These are phyloP conservation scores for Phaonia tiefii DNA, from an alignment of 2,888 invertebrate genomes.

Conservation along the genomic window DNA sequence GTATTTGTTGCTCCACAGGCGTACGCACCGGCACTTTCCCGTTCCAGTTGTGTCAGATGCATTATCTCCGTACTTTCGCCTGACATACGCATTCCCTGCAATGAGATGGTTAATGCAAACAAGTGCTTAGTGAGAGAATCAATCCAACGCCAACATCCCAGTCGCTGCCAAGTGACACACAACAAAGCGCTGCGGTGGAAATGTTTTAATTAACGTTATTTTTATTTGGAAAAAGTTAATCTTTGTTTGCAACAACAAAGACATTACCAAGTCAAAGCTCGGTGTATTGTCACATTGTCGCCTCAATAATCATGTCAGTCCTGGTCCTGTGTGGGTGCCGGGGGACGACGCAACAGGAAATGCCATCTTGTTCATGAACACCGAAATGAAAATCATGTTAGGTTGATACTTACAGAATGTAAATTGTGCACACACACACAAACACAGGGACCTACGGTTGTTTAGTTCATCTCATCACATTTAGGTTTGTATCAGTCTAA, in stretches of 20 bases:
- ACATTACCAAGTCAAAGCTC: conserved; percentile 59
- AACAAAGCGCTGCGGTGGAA: conserved; percentile 27
- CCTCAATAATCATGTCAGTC: no score
- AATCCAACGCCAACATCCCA: not conserved
- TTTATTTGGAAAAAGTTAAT: conserved; percentile 45
- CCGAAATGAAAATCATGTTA: conserved; percentile 50
- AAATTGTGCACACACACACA: conserved; percentile 5
- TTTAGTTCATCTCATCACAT: not conserved
- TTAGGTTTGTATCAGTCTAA: conserved; percentile 14
- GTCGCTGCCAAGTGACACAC: no score
- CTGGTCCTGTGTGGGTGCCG: not conserved
- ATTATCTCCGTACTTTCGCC: conserved; percentile 82
- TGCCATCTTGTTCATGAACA: conserved; percentile 34
- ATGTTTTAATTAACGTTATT: conserved; percentile 59
- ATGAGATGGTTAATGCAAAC: not conserved
- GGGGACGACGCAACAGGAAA: conserved; percentile 24
- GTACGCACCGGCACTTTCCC: conserved; percentile 89
- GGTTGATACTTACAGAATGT: conserved; percentile 25
- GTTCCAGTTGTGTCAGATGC: conserved; percentile 85
- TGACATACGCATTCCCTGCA: conserved; percentile 81
- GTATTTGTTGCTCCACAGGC: conserved; percentile 90
- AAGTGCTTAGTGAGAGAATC: not conserved
- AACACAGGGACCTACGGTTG: conserved; percentile 17
- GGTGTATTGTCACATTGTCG: conserved; percentile 17
- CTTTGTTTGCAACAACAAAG: conserved; percentile 52